phyloP scores from a whole-genome alignment of 2,888 invertebrate genomes.

The Leucoma salicis region DNA sequence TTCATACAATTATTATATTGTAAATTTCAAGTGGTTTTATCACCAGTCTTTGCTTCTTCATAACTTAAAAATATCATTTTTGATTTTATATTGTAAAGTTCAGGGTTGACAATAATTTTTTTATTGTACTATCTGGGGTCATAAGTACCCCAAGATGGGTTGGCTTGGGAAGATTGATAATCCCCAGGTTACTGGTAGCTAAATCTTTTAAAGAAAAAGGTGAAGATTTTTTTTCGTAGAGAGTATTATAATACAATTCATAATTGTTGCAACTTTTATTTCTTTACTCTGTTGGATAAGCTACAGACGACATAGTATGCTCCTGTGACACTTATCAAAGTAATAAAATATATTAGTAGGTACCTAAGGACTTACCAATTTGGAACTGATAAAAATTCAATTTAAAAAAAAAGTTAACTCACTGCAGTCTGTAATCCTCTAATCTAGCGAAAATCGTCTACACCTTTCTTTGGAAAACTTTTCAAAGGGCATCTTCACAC shows the following conservation, averaged over 20 bases:
- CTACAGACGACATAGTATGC: too few species aligned
- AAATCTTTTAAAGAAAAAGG: too few species aligned
- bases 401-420: constrained; percentile 18
- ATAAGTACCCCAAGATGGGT: constrained; percentile 42
- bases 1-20: constrained; percentile 51
- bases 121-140: constrained; percentile 46
- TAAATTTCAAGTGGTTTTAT: constrained; percentile 59
- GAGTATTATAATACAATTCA: not conserved
- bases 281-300: too few species aligned
- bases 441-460: constrained; percentile 27
- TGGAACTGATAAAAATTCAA: constrained; percentile 13
- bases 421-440: constrained; percentile 18
- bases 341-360: too few species aligned
- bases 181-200: constrained; percentile 11
- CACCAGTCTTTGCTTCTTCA: constrained; percentile 51
- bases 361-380: not conserved
- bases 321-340: too few species aligned
- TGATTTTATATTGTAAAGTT: constrained; percentile 42
- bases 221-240: too few species aligned
- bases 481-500: constrained; percentile 70
- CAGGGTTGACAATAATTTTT: constrained; percentile 42
- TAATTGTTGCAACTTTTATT: too few species aligned
- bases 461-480: constrained; percentile 31
- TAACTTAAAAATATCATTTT: constrained; percentile 42
- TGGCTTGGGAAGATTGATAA: constrained; percentile 22